These are phyloP conservation scores for Trochalopteron elliotii DNA, from an alignment of 2,113 vertebrate species.

Conservation along the genomic window DNA sequence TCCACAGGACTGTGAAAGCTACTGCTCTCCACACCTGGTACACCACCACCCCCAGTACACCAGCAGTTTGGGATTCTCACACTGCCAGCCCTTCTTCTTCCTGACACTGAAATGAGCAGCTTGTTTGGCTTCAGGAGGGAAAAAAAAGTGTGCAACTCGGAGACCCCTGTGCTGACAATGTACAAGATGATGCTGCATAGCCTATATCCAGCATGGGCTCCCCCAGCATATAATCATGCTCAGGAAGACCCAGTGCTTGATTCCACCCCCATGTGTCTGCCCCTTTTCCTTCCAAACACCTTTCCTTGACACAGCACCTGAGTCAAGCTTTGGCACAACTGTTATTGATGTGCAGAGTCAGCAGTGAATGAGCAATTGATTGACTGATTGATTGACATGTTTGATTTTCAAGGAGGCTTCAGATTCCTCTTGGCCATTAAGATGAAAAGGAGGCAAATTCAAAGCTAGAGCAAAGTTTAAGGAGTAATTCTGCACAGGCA, in stretches of 20 bases:
- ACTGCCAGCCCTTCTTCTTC: background rate
- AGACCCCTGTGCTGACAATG: accelerated
- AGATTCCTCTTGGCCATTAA: background rate
- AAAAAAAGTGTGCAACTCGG: accelerated
- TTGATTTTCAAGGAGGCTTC: background rate
- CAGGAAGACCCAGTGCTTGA: background rate
- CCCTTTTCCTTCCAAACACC: background rate
- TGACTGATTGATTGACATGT: background rate
- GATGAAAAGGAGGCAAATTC: background rate
- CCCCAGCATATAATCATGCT: background rate
- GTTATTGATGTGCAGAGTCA: background rate
- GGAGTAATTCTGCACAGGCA: background rate
- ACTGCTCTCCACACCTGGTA: background rate
- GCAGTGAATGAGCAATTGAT: accelerated
- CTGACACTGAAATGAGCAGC: background rate
- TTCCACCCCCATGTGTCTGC: accelerated
- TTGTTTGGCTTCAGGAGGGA: background rate
- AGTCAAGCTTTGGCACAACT: background rate
- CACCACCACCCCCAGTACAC: background rate
- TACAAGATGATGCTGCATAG: background rate
- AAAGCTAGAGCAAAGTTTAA: background rate
- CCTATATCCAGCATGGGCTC: background rate
- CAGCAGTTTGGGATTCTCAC: background rate
- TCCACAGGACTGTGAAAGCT: background rate
- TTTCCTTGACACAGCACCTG: no score